Percentiles rank a stretch among this genome's conserved stretches.
phyloP scores from a whole-genome alignment of 2,113 vertebrate species.

The Coptodon rendalli region DNA sequence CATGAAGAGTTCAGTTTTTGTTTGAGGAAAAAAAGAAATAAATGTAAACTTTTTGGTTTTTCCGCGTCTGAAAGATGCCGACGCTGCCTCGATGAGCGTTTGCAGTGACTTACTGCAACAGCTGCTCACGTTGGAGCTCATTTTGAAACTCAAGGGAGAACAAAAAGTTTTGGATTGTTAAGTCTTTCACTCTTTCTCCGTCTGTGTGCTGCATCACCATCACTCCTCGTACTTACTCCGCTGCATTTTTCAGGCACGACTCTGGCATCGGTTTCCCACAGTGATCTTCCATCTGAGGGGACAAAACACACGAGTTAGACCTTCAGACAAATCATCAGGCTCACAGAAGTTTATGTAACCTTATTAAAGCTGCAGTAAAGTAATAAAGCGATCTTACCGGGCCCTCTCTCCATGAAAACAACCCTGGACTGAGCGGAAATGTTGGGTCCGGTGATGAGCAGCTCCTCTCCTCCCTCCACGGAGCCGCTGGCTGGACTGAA shows the following conservation, averaged over 20 bases:
- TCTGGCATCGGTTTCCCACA: constrained; percentile 90
- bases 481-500: constrained; percentile 82
- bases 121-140: neutral
- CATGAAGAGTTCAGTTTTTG: neutral
- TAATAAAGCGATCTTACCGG: constrained; percentile 64
- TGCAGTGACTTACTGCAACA: neutral
- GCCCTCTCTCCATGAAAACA: constrained; percentile 88
- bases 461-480: constrained; percentile 83
- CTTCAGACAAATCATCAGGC: neutral
- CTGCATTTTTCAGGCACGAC: constrained; percentile 83
- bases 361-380: neutral
- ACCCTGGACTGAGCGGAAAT: constrained; percentile 89
- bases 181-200: neutral
- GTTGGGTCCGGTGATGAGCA: constrained; percentile 87
- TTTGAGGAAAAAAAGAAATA: neutral
- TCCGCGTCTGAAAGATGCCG: neutral
- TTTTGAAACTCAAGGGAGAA: neutral
- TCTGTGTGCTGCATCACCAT: neutral
- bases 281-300: constrained; percentile 83
- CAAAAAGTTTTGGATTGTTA: neutral
- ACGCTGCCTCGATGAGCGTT: rapidly evolving
- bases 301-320: neutral
- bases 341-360: neutral
- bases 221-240: constrained; percentile 74
- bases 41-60: neutral